Base-by-base conservation (phyloP, 2,797 vertebrate genomes). In the Xenops minutus region DNA sequence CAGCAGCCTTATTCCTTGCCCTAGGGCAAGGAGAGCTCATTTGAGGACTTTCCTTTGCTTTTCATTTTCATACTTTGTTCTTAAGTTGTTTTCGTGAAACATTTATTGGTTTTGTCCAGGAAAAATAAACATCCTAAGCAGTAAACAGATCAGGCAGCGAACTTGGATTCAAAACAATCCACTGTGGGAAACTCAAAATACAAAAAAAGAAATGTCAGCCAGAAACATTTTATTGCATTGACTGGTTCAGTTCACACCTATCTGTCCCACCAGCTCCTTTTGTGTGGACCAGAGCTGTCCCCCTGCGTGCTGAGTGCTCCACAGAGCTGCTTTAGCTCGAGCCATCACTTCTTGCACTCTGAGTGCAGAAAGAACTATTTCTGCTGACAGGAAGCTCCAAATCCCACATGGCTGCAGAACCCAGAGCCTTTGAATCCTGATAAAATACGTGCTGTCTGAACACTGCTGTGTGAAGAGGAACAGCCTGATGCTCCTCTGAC, bases 1-100 rank as follows among this genome's bases (percentile, higher is more conserved):
- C 43, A 75, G 46, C 12, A 5, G 64, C 56, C 78, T 26, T 41
- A 13, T 72, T 93, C 58, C 85, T 75, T 81, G 76, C 69, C 87
- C 66, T 58, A 41, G 52, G 64, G 87, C 78, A 75, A 85, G 58
- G 81, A 41, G 73, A 72, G 89, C 92, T 95, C 82, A 81, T 85
- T 91, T 88, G 62, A 92, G 91, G 85, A 93, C 88, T 92, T 89
- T 83, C 39, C 59, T 96, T 95, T 89, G 78, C 91, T 96, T 94
- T 91, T 77, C 54, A 16, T 43, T 32, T 63, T 63, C 55, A 12
- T 62, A 72, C 84, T 94, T 93, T 77, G 80, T 85, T 96, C 81
- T 94, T 89, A 68, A 29, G 69, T 21, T 68, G 62, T 46, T 81
- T 95, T 95, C 87, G 90, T 89, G 68, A 92, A 96, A 88, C 48